Base-by-base conservation (phyloP, 2,888 invertebrate species). In the Deilephila porcellus region DNA sequence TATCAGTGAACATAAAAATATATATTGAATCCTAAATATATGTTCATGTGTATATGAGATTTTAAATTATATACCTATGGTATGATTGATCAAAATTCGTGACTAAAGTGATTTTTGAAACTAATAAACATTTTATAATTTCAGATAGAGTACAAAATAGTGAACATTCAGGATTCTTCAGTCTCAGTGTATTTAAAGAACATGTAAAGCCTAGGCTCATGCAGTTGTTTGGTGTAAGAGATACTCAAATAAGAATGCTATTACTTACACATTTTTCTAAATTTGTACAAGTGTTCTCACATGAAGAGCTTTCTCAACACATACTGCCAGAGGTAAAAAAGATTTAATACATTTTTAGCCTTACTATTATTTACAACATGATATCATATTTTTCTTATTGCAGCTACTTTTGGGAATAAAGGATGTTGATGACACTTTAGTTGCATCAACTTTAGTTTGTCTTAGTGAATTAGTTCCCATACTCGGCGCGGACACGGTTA, bases 401-500 rank as follows among this genome's bases (percentile, higher is more conserved):
- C 91, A 97, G 96, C 91, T 98, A 72, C 94, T 98, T 60, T 95
- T 98, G 56, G 98, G 98, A 4, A 97, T 99, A 80, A 97, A 98
- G 88, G 98, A 99, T 85, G 96, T 96, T 1, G 97, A 98, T 89
- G 98, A 98, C 87, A 95, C 95, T 73, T 92, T 99, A 76, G 98
- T 98, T 0, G 96, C 97, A 37, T 96, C 97, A 75, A 98, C 98
- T 17, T 92, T 99, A 71, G 95, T 96, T 74, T 97, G 97, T 72
- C 90, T 99, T 74, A 98, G 98, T 74, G 97, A 97, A 83, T 91
- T 99, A 74, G 97, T 99, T 34, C 97, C 98, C 1, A 95, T 98
- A 77, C 93, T 98, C 72, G 98, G 99, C 19, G 97, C 98, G 19
- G 95, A 97, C n/a, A 95, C 96, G 29, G 98, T 99, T 0, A 97